Evolutionary conservation across 2,888 invertebrate genomes (phyloP).

Genomic region (Yponomeuta sedellus): DNA sequence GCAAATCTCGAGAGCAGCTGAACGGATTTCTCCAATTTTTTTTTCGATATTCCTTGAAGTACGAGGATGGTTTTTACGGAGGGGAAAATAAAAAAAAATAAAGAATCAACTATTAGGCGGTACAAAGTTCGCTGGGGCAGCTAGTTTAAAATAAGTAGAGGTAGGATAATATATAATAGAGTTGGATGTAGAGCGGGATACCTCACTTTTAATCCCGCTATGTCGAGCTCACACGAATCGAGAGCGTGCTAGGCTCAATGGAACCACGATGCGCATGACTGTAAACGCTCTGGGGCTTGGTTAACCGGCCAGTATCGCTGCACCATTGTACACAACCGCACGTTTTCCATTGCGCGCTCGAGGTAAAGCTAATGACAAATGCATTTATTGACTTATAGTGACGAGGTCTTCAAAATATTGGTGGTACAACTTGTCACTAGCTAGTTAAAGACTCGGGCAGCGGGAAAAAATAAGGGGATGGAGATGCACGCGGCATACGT

Average conservation of each 20-base stretch:
- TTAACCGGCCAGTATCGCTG: constrained; percentile 2
- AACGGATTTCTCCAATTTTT: too few relatives aligned
- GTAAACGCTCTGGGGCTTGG: background rate
- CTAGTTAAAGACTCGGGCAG: background rate
- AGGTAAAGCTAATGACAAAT: background rate
- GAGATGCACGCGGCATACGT: background rate
- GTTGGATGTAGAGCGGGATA: too few relatives aligned
- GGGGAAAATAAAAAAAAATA: too few relatives aligned
- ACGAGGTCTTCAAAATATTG: background rate
- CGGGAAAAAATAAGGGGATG: constrained; percentile 14
- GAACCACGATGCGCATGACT: background rate
- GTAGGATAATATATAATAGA: too few relatives aligned
- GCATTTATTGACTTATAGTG: constrained; percentile 8
- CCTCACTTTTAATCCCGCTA: too few relatives aligned
- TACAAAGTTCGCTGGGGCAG: too few relatives aligned
- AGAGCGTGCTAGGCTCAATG: constrained; percentile 1
- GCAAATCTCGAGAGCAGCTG: too few relatives aligned
- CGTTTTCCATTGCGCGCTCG: background rate
- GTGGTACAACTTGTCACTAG: background rate
- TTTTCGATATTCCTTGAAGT: too few relatives aligned
- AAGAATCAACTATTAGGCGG: too few relatives aligned
- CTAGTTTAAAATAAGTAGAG: too few relatives aligned
- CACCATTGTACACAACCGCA: background rate
- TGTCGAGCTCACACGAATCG: background rate
- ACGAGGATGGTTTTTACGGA: too few relatives aligned